Base-by-base conservation (phyloP, 2,113 vertebrate genomes). In the Poeciliopsis prolifica region DNA sequence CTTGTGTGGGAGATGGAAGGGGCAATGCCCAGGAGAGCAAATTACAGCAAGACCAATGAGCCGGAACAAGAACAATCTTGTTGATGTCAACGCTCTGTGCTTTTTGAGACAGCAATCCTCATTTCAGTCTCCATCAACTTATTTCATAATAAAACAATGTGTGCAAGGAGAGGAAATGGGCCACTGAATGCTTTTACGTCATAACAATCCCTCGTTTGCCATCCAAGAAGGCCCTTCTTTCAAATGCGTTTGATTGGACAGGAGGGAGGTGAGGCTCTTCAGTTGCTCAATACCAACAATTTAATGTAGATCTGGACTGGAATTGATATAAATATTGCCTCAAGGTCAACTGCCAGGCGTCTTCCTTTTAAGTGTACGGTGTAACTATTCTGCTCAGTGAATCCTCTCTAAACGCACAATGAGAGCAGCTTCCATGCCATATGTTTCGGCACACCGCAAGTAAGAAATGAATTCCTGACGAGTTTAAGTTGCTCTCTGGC, bases 1-100 rank as follows among this genome's bases (percentile, higher is more conserved):
- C 82, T 87, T 79, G 67, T 44, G 58, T 72, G 64, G 37, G 33
- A 69, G 40, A 70, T 58, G 58, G 80, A 70, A 69, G 69, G 22
- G 69, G 73, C 64, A 77, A 66, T 15, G 65, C 69, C 1, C 35
- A 37, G 72, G 77, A 87, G 80, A 64, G 69, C 82, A 88, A 90
- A 91, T 89, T 83, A 88, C 86, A 83, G 85, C 61, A 86, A 86
- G 86, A 72, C 75, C 83, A 87, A 88, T 87, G 83, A 79, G 70
- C 64, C 85, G 85, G 80, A 85, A 90, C 88, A 70, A 75, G 65
- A 83, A 76, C 74, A 80, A 82, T 75, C 79, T 84, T 84, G 83
- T 88, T 90, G 87, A 88, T 85, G 79, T 81, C 78, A 87, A 87
- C 77, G 84, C 61, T 58, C 33, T 76, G 74, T 54, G 74, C 81